These are phyloP conservation scores for Numida meleagris DNA, from an alignment of 2,113 vertebrate species.

Conservation along the genomic window DNA sequence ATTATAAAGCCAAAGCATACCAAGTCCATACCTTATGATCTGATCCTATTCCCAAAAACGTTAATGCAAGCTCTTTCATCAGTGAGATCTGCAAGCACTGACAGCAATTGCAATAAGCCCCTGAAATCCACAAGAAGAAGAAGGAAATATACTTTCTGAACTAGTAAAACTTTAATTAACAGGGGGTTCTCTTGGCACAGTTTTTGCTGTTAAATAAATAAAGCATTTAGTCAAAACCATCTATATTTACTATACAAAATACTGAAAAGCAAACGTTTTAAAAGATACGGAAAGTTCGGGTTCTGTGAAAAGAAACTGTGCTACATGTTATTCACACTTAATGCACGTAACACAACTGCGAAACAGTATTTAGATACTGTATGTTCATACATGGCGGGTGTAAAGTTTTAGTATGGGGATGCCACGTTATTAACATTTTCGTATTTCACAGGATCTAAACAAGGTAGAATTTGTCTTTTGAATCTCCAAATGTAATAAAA, in stretches of 20 bases:
- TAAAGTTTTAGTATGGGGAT: constrained; percentile 30
- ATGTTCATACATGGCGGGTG: constrained; percentile 47
- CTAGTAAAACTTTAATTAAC: constrained; percentile 66
- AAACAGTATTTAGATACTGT: constrained; percentile 52
- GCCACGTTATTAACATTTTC: constrained; percentile 47
- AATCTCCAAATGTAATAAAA: neutral
- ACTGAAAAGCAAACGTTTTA: constrained; percentile 54
- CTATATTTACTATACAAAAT: constrained; percentile 82
- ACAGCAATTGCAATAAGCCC: constrained; percentile 52
- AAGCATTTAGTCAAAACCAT: constrained; percentile 84
- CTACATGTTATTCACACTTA: constrained; percentile 69
- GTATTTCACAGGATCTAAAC: constrained; percentile 24
- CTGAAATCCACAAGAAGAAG: constrained; percentile 57
- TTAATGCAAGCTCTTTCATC: constrained; percentile 32
- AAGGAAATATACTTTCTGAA: constrained; percentile 26
- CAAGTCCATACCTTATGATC: constrained; percentile 24
- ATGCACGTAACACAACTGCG: constrained; percentile 67
- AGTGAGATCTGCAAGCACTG: constrained; percentile 43
- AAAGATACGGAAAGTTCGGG: constrained; percentile 56
- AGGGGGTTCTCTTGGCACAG: constrained; percentile 80
- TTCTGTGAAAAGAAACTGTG: constrained; percentile 70
- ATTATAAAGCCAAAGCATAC: constrained; percentile 6
- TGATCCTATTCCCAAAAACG: constrained; percentile 33
- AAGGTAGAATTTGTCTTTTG: neutral
- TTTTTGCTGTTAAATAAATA: constrained; percentile 88